A percentile compares a stretch with the other conserved stretches of the same genome.
phyloP scores from a whole-genome alignment of 2,797 vertebrate species.

The Rhinatrema bivittatum region DNA sequence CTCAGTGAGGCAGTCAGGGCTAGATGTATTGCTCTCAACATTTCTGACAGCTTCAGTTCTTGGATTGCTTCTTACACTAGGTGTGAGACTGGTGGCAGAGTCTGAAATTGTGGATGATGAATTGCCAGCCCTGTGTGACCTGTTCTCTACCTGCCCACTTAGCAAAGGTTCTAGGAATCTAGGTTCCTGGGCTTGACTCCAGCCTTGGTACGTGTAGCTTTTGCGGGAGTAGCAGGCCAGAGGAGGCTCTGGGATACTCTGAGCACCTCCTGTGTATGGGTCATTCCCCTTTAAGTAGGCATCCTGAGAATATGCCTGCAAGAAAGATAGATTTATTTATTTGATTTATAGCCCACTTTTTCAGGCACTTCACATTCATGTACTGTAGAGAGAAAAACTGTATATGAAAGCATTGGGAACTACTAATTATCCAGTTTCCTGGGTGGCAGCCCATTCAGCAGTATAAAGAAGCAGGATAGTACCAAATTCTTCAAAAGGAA shows the following conservation, averaged over 20 bases:
- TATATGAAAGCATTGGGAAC: too few species aligned
- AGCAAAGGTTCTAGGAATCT: slow-evolving; percentile 33
- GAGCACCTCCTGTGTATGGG: slow-evolving; percentile 79
- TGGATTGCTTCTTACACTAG: slow-evolving; percentile 34
- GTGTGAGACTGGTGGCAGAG: slow-evolving; percentile 43
- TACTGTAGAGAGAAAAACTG: not conserved
- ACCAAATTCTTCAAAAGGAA: too few species aligned
- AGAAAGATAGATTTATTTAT: not conserved
- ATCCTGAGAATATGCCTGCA: slow-evolving; percentile 90
- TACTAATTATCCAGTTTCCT: too few species aligned
- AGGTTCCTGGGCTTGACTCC: slow-evolving; percentile 55
- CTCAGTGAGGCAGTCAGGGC: slow-evolving; percentile 61
- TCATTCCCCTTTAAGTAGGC: slow-evolving; percentile 93
- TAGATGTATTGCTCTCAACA: slow-evolving; percentile 32
- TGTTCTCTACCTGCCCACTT: slow-evolving; percentile 58
- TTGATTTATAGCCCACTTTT: too few species aligned
- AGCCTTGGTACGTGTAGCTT: slow-evolving; percentile 59
- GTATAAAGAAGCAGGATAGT: too few species aligned
- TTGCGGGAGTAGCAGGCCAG: slow-evolving; percentile 81
- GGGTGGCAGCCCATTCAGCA: too few species aligned
- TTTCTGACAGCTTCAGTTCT: slow-evolving; percentile 3
- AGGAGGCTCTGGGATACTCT: slow-evolving; percentile 85
- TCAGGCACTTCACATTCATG: not conserved
- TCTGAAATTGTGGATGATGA: slow-evolving; percentile 64
- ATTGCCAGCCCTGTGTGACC: slow-evolving; percentile 59